Evolutionary conservation across 2,113 vertebrate species (phyloP).

Genomic region (Microcebus murinus): DNA sequence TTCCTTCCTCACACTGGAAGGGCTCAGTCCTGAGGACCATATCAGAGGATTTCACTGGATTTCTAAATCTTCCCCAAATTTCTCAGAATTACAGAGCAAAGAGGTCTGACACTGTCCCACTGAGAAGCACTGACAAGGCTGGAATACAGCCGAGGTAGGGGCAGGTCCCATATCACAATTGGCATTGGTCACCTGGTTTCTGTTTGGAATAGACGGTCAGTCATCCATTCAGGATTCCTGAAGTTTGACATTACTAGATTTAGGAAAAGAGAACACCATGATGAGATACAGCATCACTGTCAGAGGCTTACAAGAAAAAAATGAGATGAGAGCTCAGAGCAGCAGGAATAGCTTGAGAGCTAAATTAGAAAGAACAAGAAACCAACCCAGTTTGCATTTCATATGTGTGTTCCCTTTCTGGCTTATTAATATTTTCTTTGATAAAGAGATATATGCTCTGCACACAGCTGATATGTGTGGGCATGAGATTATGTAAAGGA

Average conservation of each 20-base stretch:
- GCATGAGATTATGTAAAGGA: background rate
- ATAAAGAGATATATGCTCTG: background rate
- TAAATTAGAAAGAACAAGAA: background rate
- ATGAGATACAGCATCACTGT: background rate
- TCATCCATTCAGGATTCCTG: background rate
- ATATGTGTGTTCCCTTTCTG: background rate
- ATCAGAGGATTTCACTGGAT: background rate
- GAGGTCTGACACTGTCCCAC: background rate
- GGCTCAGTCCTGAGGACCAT: background rate
- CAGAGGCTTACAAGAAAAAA: background rate
- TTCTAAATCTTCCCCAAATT: background rate
- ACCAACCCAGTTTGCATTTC: background rate
- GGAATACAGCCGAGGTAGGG: background rate
- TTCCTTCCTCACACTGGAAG: background rate
- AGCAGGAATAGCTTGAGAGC: background rate
- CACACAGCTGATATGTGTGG: background rate
- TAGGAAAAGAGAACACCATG: background rate
- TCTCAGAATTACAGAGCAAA: background rate
- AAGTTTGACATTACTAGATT: background rate
- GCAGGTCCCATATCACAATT: background rate
- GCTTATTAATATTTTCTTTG: conserved; percentile 8
- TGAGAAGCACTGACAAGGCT: background rate
- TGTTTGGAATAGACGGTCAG: background rate
- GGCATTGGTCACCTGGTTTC: background rate
- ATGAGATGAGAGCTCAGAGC: background rate